Base-by-base conservation (phyloP, 2,888 invertebrate species). In the Agrochola lota region DNA sequence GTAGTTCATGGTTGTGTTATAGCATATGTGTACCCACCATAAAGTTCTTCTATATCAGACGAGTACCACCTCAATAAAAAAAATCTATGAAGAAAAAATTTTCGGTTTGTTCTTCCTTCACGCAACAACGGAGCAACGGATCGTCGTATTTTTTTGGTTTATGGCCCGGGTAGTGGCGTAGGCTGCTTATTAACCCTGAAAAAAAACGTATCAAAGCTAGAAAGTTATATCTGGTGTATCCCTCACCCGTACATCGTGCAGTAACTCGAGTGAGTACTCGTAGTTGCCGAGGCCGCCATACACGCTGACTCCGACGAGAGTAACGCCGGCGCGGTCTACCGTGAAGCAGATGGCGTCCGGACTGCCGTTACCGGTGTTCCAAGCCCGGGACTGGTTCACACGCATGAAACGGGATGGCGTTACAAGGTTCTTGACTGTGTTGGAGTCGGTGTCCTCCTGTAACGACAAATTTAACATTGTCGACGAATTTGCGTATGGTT, bases 361-460 rank as follows among this genome's bases (percentile, higher is more conserved):
- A 17, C 99, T 99, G 52, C 99, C 99, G 93, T 99, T 99, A 7
- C 99, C 99, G 0, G 99, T 99, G 93, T 99, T 99, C 99, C 99
- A 99, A 0, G 98, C 98, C 66, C 99, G 97, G 70, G 98, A 98
- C 87, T 98, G 98, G 93, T 99, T 99, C 66, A 98, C 98, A 69
- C 99, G 98, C 63, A 99, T 98, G 94, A 99, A 99, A 46, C 99
- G 97, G 57, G 98, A 98, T 0, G 99, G 99, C 0, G 99, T 99
- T 66, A 98, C 97, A 84, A 99, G 97, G 87, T 99, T 97, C 59
- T 98, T 98, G 68, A 98, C 97, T 1, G 94, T 87, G n/a, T 97
- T 97, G 0, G 98, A 97, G 55, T 98, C 98, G 88, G 98, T 97
- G 62, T 98, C 96, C 89, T 98, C 98, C 92, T 98, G 97, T 97